These are phyloP conservation scores for Enteromius viviparus DNA, from an alignment of 2,797 vertebrate species.

Conservation along the genomic window DNA sequence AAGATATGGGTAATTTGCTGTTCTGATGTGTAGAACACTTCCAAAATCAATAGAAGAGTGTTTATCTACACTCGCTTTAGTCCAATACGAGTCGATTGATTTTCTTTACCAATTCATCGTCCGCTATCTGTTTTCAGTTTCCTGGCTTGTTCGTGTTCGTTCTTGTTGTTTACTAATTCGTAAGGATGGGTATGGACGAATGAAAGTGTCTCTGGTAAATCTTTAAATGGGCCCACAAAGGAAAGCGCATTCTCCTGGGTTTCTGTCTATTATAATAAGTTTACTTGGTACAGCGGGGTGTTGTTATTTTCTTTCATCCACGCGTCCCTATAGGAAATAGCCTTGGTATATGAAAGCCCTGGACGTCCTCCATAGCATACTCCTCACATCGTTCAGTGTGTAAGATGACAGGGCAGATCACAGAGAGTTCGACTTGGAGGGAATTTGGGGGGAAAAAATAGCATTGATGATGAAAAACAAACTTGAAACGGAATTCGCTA, in stretches of 20 bases:
- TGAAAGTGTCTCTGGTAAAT: constrained; percentile 12
- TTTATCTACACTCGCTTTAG: constrained; percentile 37
- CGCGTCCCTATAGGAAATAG: constrained; percentile 28
- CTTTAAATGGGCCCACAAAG: constrained; percentile 29
- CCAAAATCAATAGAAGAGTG: constrained; percentile 42
- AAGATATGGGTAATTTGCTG: constrained; percentile 28
- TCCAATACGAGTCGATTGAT: constrained; percentile 24
- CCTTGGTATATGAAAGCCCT: constrained; percentile 39
- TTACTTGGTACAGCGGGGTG: constrained; percentile 5
- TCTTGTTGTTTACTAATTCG: constrained; percentile 24
- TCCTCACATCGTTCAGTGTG: constrained; percentile 43
- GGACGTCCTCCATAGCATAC: constrained; percentile 40
- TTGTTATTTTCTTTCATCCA: constrained; percentile 42
- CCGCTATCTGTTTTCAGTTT: constrained; percentile 28
- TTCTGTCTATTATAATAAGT: constrained; percentile 26
- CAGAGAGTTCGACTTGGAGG: constrained; percentile 37
- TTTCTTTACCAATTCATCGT: constrained; percentile 25
- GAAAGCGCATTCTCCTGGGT: neutral
- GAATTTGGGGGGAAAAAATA: constrained; percentile 52
- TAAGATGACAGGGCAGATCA: constrained; percentile 56
- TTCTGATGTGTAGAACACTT: constrained; percentile 38
- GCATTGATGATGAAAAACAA: constrained; percentile 50
- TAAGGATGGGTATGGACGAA: neutral
- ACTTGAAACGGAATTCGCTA: constrained; percentile 57
- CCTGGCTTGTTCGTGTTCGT: constrained; percentile 18